A percentile compares a stretch with the other conserved stretches of the same genome.
Conservation (phyloP, 2,113 vertebrate genomes). For the Pelecanus crispus region DNA sequence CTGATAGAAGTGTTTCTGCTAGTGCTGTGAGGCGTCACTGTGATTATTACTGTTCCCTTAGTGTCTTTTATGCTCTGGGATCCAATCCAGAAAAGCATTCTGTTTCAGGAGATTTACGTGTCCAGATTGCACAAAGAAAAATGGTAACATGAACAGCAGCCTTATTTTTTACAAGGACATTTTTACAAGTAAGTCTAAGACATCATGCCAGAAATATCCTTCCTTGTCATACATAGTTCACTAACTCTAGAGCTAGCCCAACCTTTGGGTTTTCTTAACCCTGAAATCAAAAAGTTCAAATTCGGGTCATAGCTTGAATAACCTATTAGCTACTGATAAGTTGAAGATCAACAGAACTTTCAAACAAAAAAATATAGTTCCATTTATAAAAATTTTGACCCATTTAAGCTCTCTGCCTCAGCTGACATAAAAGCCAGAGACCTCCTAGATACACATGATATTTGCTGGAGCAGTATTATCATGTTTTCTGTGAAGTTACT, state of each 20-base stretch:
- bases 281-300: background rate
- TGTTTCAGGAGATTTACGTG: slow-evolving; percentile 45
- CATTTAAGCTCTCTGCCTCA: background rate
- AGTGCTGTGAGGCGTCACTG: slow-evolving; percentile 16
- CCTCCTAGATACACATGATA: background rate
- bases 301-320: background rate
- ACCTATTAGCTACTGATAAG: background rate
- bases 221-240: background rate
- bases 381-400: background rate
- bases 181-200: slow-evolving; percentile 8
- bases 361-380: background rate
- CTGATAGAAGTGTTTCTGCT: slow-evolving; percentile 33
- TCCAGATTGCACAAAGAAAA: slow-evolving; percentile 40
- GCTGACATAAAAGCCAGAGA: background rate
- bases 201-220: background rate
- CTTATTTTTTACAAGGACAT: slow-evolving; percentile 10
- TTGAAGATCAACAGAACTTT: background rate
- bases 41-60: slow-evolving; percentile 32
- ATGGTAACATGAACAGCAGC: background rate
- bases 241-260: background rate
- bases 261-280: background rate
- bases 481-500: background rate
- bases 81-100: slow-evolving; percentile 42
- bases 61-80: slow-evolving; percentile 60
- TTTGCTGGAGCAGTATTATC: background rate